A percentile compares a stretch with the other conserved stretches of the same genome.
These are phyloP conservation scores for Agelas oroides DNA, from an alignment of 37 sponge, comb jelly and placozoan genomes.

Conservation along the genomic window DNA sequence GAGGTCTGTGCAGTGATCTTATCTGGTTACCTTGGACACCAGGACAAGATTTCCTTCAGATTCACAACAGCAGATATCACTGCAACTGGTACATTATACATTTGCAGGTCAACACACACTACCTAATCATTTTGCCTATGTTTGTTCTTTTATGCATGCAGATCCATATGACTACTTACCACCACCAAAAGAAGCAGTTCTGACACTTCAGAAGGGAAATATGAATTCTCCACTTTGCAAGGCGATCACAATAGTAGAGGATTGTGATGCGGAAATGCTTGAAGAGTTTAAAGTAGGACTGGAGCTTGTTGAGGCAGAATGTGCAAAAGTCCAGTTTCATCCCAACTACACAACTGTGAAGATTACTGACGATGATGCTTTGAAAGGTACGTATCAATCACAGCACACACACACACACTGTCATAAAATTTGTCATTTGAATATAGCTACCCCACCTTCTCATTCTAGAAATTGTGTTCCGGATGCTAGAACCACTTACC, in stretches of 20 bases:
- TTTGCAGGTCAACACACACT: no score
- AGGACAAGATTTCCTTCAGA: not conserved
- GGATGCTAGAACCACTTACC: no score
- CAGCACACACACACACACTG: no score
- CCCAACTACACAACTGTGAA: not conserved
- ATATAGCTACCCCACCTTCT: no score
- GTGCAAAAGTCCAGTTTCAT: not conserved
- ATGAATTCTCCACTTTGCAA: not conserved
- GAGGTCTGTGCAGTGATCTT: not conserved
- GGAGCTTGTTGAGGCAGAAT: not conserved
- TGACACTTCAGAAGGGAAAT: not conserved
- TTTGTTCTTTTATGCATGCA: not conserved
- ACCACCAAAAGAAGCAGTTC: conserved; percentile 5
- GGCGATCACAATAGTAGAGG: not conserved
- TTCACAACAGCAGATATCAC: no score
- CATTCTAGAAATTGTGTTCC: no score
- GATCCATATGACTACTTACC: no score
- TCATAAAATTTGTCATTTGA: no score
- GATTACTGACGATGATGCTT: no score
- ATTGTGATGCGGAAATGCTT: not conserved
- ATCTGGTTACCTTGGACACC: not conserved
- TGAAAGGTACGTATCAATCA: no score
- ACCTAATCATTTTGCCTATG: not conserved
- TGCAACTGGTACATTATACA: no score
- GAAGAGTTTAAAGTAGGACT: not conserved